phyloP scores from a whole-genome alignment of 2,113 vertebrate genomes.

The Cheirogaleus medius region DNA sequence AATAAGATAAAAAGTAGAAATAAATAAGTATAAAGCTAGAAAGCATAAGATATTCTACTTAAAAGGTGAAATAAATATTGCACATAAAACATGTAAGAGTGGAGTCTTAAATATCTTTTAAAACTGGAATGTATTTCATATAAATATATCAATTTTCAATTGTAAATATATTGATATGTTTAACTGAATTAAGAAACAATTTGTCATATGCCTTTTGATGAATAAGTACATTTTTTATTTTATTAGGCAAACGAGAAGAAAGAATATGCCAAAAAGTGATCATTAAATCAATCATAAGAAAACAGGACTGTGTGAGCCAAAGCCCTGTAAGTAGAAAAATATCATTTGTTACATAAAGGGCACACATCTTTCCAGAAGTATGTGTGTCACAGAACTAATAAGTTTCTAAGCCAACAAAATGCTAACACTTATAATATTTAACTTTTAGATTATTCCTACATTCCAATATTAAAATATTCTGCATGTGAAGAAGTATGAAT shows the following conservation, averaged over 20 bases:
- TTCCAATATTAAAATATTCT: slow-evolving; percentile 45
- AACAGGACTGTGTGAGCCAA: slow-evolving; percentile 95
- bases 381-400: background rate
- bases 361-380: background rate
- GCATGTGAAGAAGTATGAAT: slow-evolving; percentile 1
- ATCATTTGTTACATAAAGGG: background rate
- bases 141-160: background rate
- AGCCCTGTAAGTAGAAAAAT: slow-evolving; percentile 89
- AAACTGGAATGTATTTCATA: background rate
- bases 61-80: slow-evolving; percentile 8
- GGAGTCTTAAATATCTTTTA: background rate
- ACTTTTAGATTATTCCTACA: background rate
- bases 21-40: background rate
- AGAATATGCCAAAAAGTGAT: slow-evolving; percentile 95
- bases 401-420: slow-evolving; percentile 23
- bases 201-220: background rate
- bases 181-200: slow-evolving; percentile 26
- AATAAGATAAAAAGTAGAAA: background rate
- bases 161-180: background rate
- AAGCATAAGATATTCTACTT: background rate
- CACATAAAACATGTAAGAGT: background rate
- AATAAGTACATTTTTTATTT: slow-evolving; percentile 76
- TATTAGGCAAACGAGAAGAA: slow-evolving; percentile 95
- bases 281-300: slow-evolving; percentile 95
- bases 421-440: background rate